Conservation (phyloP, 2,797 vertebrate genomes). For the Serranus cabrilla region DNA sequence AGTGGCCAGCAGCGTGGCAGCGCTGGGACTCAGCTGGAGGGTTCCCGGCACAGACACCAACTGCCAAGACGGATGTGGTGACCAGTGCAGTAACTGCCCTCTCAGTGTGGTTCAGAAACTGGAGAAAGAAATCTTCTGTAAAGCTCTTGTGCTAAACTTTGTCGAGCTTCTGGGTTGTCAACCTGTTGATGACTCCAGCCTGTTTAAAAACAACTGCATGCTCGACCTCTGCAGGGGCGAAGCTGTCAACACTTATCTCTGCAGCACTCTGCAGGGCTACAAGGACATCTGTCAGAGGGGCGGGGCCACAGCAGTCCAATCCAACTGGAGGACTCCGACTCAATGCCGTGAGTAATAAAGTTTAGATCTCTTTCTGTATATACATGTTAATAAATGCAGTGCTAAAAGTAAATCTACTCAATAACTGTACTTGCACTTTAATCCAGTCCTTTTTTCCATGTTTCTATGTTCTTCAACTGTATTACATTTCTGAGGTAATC, state of each 20-base stretch:
- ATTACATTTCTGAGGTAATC: neutral
- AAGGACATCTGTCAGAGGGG: slow-evolving; percentile 76
- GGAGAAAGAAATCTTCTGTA: slow-evolving; percentile 47
- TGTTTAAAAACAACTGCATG: slow-evolving; percentile 81
- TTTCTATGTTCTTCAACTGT: neutral
- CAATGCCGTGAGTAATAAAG: slow-evolving; percentile 83
- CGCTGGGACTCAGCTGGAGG: slow-evolving; percentile 83
- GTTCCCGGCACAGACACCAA: slow-evolving; percentile 38
- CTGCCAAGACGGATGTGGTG: slow-evolving; percentile 74
- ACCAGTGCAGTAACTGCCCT: slow-evolving; percentile 67
- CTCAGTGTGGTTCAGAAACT: slow-evolving; percentile 3
- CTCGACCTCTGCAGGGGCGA: slow-evolving; percentile 77
- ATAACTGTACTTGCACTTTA: neutral
- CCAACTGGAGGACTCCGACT: slow-evolving; percentile 78
- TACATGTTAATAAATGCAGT: neutral
- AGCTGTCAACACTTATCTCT: slow-evolving; percentile 61
- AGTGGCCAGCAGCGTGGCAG: slow-evolving; percentile 6
- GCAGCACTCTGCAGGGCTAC: slow-evolving; percentile 77
- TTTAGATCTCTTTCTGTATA: neutral
- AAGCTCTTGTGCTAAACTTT: slow-evolving; percentile 16
- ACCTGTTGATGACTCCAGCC: slow-evolving; percentile 14
- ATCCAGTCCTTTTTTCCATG: neutral
- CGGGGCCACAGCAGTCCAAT: slow-evolving; percentile 60
- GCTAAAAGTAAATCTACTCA: neutral
- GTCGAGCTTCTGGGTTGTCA: slow-evolving; percentile 79